Evolutionary conservation across 2,888 invertebrate genomes (phyloP), one percentile per base, ranked within the genome.

Genomic region (Eustalomyia histrio): DNA sequence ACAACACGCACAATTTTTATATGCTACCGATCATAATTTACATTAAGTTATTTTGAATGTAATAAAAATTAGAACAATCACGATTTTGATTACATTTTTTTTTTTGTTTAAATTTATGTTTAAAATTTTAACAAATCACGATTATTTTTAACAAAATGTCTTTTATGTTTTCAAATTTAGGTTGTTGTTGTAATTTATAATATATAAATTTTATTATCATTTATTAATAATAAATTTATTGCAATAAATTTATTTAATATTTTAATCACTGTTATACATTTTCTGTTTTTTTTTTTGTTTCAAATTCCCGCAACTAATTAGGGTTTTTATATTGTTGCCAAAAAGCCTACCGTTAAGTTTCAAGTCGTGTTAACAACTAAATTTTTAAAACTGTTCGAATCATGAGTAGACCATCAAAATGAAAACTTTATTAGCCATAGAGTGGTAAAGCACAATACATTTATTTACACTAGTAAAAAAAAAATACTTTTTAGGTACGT

Each of bases 301-400:
- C n/a, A 4, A 39, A 14, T 12, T 39, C 39, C 12, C 12, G 14
- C 14, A 47, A 6, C 1, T 43, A 14, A n/a, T 47, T 47, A 47
- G 1, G 7, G 3, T 29, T 29, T n/a, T 47, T n/a, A 12, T 10
- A 2, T 47, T 47, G 43, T 47, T 47, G 14, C 43, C n/a, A 67
- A 71, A 78, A 55, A 63, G n/a, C 50, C 78, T 75, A 81, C 81
- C 81, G 71, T 21, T 58, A 33, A 53, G 71, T 71, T 74, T 58
- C 52, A 81, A 71, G 81, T 67, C 78, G 78, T 63, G 50, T 78
- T 78, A 78, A 61, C 76, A 78, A 81, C 81, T 81, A 67, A 81
- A 65, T 67, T 81, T 81, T 74, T 29, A 81, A 69, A 68, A 74
- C 73, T 58, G 21, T 78, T 65, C 24, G 60, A 47, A 67, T 78